Percentiles rank a stretch among this genome's conserved stretches.
Conservation (phyloP, 2,113 vertebrate species). For the Melanocharis versteri region DNA sequence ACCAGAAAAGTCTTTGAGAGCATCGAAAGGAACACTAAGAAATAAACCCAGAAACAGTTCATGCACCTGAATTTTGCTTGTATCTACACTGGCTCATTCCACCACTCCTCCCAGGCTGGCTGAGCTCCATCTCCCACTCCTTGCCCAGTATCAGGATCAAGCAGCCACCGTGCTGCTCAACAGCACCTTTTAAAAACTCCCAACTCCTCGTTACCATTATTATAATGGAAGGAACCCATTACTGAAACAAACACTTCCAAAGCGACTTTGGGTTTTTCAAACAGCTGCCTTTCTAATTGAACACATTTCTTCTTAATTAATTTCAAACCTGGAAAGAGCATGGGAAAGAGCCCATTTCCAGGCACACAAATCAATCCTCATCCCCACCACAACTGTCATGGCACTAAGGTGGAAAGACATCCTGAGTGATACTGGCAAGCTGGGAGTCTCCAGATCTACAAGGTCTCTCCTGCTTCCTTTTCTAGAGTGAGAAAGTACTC, state of each 20-base stretch:
- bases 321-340: background rate
- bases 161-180: background rate
- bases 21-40: background rate
- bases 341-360: background rate
- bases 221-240: background rate
- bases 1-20: too few species aligned
- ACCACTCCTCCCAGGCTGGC: background rate
- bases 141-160: rapidly evolving
- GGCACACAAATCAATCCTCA: background rate
- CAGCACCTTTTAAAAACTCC: background rate
- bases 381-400: background rate
- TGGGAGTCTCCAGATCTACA: background rate
- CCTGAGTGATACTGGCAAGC: background rate
- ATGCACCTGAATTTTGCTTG: rapidly evolving
- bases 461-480: background rate
- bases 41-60: background rate
- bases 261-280: background rate
- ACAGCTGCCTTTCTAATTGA: background rate
- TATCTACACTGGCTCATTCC: rapidly evolving
- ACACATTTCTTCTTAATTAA: background rate
- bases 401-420: background rate
- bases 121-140: background rate
- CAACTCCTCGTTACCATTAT: background rate
- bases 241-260: background rate
- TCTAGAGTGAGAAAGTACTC: background rate